Evolutionary conservation across 2,797 vertebrate genomes (phyloP).

Genomic region (Esox masquinongy): DNA sequence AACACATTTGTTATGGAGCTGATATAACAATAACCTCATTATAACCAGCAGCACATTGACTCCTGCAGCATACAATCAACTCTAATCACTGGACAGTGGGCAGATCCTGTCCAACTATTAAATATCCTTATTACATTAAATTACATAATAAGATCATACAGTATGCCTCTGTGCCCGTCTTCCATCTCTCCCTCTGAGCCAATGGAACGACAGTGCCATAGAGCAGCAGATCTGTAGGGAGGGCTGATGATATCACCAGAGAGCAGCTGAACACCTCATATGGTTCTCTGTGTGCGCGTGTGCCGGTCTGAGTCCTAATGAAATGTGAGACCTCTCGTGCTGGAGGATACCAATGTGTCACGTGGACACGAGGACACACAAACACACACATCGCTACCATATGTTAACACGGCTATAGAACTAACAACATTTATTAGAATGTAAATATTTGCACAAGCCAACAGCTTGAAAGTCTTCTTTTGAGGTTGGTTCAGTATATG

Average conservation of each 20-base stretch:
- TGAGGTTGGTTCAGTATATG: background rate
- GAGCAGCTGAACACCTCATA: constrained; percentile 29
- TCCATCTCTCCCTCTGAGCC: constrained; percentile 5
- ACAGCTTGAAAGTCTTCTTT: background rate
- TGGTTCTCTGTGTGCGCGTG: constrained; percentile 16
- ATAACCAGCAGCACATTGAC: background rate
- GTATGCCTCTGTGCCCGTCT: background rate
- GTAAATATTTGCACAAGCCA: constrained; percentile 14
- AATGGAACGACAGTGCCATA: constrained; percentile 20
- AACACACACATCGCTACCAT: background rate
- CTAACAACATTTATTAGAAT: background rate
- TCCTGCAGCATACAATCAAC: background rate
- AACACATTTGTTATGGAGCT: constrained; percentile 47
- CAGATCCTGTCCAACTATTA: background rate
- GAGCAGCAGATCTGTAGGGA: constrained; percentile 24
- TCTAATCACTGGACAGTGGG: background rate
- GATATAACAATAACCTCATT: constrained; percentile 30
- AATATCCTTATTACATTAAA: background rate
- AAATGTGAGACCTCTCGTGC: constrained; percentile 4
- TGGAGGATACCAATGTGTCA: background rate
- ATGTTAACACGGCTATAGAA: background rate
- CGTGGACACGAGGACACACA: background rate
- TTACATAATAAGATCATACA: background rate
- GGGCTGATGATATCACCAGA: constrained; percentile 32
- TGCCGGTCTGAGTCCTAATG: background rate